phyloP scores from a whole-genome alignment of 2,113 vertebrate genomes.

The Chroicocephalus ridibundus region DNA sequence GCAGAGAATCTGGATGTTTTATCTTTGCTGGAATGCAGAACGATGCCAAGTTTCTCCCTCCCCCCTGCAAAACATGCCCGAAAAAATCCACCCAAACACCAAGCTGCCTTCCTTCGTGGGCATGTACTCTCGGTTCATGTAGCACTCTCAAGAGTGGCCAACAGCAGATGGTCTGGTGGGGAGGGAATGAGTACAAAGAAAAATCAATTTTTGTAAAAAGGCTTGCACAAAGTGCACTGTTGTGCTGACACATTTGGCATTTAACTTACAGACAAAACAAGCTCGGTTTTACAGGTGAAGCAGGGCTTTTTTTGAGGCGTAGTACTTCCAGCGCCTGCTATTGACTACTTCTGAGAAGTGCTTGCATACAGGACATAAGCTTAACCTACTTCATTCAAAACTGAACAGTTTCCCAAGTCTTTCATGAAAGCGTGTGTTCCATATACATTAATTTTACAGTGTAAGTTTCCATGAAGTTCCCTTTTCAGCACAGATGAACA shows the following conservation, averaged over 20 bases:
- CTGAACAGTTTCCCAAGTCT: neutral
- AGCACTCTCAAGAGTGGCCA: neutral
- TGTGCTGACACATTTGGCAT: neutral
- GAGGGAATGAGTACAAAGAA: neutral
- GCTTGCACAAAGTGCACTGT: neutral
- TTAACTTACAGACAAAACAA: neutral
- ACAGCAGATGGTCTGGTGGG: neutral
- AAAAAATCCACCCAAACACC: neutral
- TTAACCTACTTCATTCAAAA: neutral
- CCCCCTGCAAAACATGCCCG: neutral
- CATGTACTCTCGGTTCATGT: neutral
- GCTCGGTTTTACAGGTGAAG: neutral
- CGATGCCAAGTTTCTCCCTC: neutral
- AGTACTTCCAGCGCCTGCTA: neutral
- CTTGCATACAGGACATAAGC: neutral
- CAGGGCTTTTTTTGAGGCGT: neutral
- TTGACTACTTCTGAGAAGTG: neutral
- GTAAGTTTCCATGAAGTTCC: neutral
- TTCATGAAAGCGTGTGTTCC: neutral
- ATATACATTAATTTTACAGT: neutral
- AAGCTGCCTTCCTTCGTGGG: neutral
- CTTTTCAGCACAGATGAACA: neutral
- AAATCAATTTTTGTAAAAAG: neutral
- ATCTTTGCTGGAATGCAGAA: neutral
- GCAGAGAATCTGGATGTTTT: neutral